Base-by-base conservation (phyloP, 2,113 vertebrate species). In the Suncus etruscus region DNA sequence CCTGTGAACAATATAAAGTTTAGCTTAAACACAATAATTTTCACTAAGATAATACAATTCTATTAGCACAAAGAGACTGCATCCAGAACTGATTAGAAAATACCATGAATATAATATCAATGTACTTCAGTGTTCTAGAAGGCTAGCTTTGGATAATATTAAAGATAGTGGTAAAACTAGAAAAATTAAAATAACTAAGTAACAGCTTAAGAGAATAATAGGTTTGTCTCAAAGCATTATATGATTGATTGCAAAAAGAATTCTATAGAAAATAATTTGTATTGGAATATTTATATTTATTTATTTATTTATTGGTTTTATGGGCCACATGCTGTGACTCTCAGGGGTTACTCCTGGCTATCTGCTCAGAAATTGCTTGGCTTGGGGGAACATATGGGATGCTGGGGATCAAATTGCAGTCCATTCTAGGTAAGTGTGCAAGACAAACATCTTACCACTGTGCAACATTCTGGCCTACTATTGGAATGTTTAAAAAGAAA, bases 201-300 rank as follows among this genome's bases (percentile, higher is more conserved):
- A 82, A 85, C 48, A 77, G 66, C 47, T 74, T 50, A 85, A 91
- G 85, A 93, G 69, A 94, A 95, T 91, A 96, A 93, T 88, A 86
- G 80, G 58, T 69, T 90, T 93, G 70, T 78, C 69, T 83, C 39
- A 83, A 90, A 89, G 83, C 73, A 87, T 51, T 89, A 39, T 47
- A 69, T 96, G 95, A 95, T 95, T 96, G 95, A 95, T 96, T 92
- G 29, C 89, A 58, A 69, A 95, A 87, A 89, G 68, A 68, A 75
- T 87, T 92, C 70, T 87, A 79, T 22, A 89, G 65, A 80, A 8
- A 82, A 80, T 95, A 96, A 94, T 94, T 94, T 69, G 87, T 87
- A 91, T 61, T 94, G 79, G 78, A 93, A 89, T 93, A 92, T 93
- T 94, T 79, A 39, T 39, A 39, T 39, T 39, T 39, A 39, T 39